A percentile compares a stretch with the other conserved stretches of the same genome.
These are phyloP conservation scores for Acanthosepion pharaonis DNA, from an alignment of 2,888 invertebrate genomes.

Conservation along the genomic window DNA sequence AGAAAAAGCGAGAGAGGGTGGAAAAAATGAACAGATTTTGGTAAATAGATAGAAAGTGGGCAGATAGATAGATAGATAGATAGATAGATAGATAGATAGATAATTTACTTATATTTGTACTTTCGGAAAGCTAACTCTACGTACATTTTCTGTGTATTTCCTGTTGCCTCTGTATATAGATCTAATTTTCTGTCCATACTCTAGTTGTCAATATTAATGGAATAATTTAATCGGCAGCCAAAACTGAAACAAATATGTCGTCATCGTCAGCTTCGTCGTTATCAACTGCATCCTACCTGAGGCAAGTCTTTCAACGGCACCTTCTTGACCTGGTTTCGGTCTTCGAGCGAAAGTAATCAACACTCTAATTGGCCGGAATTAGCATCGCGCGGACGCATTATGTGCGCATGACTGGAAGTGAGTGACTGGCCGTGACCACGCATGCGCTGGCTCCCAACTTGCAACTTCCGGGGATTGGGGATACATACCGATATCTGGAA, in stretches of 20 bases:
- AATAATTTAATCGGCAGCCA: neutral
- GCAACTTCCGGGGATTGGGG: neutral
- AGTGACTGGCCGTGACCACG: neutral
- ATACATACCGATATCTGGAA: neutral
- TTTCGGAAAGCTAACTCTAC: too few relatives aligned
- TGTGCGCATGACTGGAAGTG: neutral
- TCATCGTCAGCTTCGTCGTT: neutral
- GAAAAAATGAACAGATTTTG: too few relatives aligned
- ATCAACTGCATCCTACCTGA: neutral
- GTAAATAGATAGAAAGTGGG: too few relatives aligned
- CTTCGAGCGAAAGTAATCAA: neutral
- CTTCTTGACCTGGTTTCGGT: slow-evolving; percentile 8
- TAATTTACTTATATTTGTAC: too few relatives aligned
- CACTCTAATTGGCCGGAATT: slow-evolving; percentile 33
- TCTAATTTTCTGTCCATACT: too few relatives aligned
- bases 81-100: too few relatives aligned
- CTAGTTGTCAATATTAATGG: neutral
- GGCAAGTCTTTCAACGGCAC: slow-evolving; percentile 21
- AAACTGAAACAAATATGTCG: neutral
- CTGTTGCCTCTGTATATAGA: too few relatives aligned
- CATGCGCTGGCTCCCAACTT: neutral
- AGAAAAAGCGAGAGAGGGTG: too few relatives aligned
- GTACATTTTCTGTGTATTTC: too few relatives aligned
- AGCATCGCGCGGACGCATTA: neutral
- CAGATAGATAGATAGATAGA: too few relatives aligned